Conservation (phyloP, 2,113 vertebrate genomes). For the Cottus gobio region DNA sequence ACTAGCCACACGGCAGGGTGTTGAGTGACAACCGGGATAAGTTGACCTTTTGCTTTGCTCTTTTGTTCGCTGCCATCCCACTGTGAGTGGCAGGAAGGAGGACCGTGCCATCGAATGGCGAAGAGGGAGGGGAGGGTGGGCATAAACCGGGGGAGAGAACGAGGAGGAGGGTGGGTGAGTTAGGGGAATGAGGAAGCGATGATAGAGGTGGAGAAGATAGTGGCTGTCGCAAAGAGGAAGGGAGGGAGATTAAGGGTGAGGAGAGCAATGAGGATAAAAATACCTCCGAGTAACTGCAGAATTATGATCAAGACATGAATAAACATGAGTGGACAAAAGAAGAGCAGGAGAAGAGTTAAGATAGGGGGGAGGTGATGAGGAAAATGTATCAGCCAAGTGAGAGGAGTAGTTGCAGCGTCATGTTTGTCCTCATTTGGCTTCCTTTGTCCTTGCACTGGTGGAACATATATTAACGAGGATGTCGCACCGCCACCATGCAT, state of each 20-base stretch:
- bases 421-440: conserved; percentile 61
- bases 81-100: conserved; percentile 66
- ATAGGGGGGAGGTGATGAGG: conserved; percentile 34
- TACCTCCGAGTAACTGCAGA: conserved; percentile 5
- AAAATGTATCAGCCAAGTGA: conserved; percentile 25
- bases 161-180: background rate
- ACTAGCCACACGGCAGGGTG: conserved; percentile 5
- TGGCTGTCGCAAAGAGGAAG: background rate
- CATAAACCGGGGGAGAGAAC: background rate
- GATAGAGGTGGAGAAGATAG: conserved; percentile 20
- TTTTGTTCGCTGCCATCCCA: conserved; percentile 70
- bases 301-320: conserved; percentile 40
- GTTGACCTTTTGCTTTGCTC: conserved; percentile 80
- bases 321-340: conserved; percentile 48
- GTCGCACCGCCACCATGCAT: conserved; percentile 38
- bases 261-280: conserved; percentile 36
- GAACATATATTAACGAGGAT: conserved; percentile 56
- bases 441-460: conserved; percentile 59
- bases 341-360: conserved; percentile 1
- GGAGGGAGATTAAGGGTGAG: conserved; percentile 25
- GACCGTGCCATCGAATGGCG: conserved; percentile 40
- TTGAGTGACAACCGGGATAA: conserved; percentile 70
- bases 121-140: conserved; percentile 1
- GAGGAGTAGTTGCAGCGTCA: conserved; percentile 50
- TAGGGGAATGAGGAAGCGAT: conserved; percentile 45